phyloP scores from a whole-genome alignment of 2,113 vertebrate species.

The Myotis brandtii region DNA sequence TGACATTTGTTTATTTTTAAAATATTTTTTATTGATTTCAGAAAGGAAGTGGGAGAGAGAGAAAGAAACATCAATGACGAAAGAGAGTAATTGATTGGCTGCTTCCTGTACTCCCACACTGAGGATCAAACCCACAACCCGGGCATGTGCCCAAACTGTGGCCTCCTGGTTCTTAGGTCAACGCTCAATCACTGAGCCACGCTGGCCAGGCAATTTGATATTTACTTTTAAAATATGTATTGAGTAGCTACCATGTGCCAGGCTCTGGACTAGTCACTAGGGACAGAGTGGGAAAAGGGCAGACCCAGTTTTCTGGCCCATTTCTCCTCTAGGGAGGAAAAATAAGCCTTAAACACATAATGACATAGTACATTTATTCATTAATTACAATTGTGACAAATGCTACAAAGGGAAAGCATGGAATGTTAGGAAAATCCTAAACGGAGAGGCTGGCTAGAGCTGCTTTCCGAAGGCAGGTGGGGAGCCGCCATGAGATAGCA shows the following conservation, averaged over 20 bases:
- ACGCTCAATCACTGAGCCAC: too few relatives aligned
- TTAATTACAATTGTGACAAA: neutral
- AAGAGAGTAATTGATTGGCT: too few relatives aligned
- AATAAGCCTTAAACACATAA: neutral
- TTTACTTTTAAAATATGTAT: neutral
- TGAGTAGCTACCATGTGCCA: neutral
- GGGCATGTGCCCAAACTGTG: too few relatives aligned
- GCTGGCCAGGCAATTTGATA: neutral
- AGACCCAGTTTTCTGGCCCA: neutral
- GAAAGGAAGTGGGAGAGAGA: too few relatives aligned
- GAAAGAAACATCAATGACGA: too few relatives aligned
- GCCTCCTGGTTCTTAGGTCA: too few relatives aligned
- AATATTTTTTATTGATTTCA: neutral
- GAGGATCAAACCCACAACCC: too few relatives aligned
- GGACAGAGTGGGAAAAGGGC: neutral
- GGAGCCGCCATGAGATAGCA: neutral
- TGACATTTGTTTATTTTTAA: neutral
- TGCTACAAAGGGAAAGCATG: neutral
- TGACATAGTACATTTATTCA: neutral
- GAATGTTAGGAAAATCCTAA: neutral
- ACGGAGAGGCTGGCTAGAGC: neutral
- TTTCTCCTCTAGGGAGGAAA: neutral
- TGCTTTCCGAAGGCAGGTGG: neutral
- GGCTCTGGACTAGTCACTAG: neutral
- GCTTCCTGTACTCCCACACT: too few relatives aligned